Evolutionary conservation across 2,113 vertebrate species (phyloP), one percentile per base, ranked within the genome.

Genomic region (Parus major): DNA sequence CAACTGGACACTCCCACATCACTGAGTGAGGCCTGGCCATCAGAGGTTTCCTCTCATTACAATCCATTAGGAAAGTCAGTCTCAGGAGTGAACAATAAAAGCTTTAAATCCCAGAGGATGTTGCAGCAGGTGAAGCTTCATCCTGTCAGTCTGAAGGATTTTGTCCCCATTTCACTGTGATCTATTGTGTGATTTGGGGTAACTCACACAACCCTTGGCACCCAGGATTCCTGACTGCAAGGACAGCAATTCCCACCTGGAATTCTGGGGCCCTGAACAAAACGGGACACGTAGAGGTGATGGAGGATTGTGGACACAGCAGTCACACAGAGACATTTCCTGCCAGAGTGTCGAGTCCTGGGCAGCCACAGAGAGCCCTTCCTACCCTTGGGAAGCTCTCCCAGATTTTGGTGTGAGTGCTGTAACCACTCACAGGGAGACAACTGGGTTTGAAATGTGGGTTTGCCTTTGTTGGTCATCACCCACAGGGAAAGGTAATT

Each of bases 391-490:
- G 86, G 5, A 14, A 91, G 36, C 46, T 31, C 63, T 53, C 72
- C 55, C 29, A 64, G 39, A 5, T 56, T 52, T 60, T 31, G 80
- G 76, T 36, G 41, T 9, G 15, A 25, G n/a, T 53, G 36, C 53
- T 78, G 61, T 41, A 78, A 4, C 15, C 69, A 24, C 61, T 79
- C 84, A 47, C 36, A 24, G 21, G 49, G 77, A 95, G 64, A 76
- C 47, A 59, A 6, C 61, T 29, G 86, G 19, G 24, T 70, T 77
- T 78, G 50, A 73, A 61, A 66, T 19, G 77, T 46, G 59, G 50
- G 5, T 55, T 86, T 92, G 76, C 64, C 84, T 88, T 86, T 65
- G 72, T 47, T 84, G 70, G 60, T 91, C 70, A 87, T 50, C 88
- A 61, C 64, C 69, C 77, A 35, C 44, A 70, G 81, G 68, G 50